Conservation (phyloP, 2,888 invertebrate species). For the Sepiola atlantica region DNA sequence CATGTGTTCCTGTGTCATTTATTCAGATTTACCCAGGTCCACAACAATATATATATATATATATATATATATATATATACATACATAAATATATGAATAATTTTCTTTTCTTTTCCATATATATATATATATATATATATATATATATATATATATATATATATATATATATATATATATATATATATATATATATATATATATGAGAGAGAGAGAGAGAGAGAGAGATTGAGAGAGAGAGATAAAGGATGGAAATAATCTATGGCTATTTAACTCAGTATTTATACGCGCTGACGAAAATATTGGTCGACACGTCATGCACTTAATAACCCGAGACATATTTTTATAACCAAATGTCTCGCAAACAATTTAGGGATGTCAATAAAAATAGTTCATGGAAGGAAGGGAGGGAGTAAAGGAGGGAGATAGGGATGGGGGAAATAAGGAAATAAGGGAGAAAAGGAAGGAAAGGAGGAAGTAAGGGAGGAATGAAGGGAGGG, state of each 20-base stretch:
- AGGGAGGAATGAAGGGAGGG: background rate
- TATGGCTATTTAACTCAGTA: background rate
- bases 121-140: background rate
- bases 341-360: background rate
- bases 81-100: background rate
- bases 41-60: background rate
- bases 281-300: background rate
- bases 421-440: background rate
- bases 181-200: slow-evolving; percentile 23
- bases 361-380: slow-evolving; percentile 20
- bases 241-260: background rate
- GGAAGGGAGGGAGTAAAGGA: background rate
- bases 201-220: too few species aligned
- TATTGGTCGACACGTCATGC: background rate
- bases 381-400: background rate
- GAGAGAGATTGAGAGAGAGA: too few species aligned
- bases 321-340: background rate
- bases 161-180: slow-evolving; percentile 32
- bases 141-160: slow-evolving; percentile 32
- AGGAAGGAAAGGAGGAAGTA: background rate
- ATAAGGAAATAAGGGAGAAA: background rate
- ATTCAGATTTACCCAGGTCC: too few species aligned
- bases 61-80: background rate
- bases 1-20: too few species aligned
- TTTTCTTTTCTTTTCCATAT: too few species aligned